phyloP scores from a whole-genome alignment of 2,113 vertebrate species.

The Sturnira hondurensis region DNA sequence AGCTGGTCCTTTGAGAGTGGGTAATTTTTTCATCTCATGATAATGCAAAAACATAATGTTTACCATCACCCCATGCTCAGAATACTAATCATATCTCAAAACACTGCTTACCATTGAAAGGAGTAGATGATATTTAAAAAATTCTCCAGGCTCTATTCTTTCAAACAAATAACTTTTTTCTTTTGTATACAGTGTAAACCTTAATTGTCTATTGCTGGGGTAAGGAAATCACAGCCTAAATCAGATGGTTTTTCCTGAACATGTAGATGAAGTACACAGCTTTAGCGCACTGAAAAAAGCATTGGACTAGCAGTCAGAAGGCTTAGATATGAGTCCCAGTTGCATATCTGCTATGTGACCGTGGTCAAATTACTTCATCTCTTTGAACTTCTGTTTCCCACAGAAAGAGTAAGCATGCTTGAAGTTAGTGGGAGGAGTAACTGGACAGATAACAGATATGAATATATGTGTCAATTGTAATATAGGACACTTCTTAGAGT shows the following conservation, averaged over 20 bases:
- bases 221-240: slow-evolving; percentile 16
- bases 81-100: slow-evolving; percentile 32
- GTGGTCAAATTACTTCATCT: neutral
- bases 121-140: slow-evolving; percentile 8
- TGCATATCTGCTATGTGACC: neutral
- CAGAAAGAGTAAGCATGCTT: neutral
- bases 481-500: neutral
- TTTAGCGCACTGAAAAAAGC: neutral
- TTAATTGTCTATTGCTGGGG: neutral
- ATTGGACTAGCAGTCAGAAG: neutral
- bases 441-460: neutral
- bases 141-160: neutral
- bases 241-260: neutral
- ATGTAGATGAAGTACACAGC: neutral
- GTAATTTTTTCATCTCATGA: slow-evolving; percentile 59
- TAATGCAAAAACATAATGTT: slow-evolving; percentile 55
- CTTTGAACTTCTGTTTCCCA: neutral
- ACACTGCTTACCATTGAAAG: slow-evolving; percentile 24
- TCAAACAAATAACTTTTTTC: neutral
- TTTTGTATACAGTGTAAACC: neutral
- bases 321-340: neutral
- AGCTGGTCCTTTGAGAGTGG: slow-evolving; percentile 51
- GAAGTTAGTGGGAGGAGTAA: neutral
- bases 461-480: neutral
- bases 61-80: slow-evolving; percentile 22